Evolutionary conservation across 2,113 vertebrate genomes (phyloP).

Genomic region (Nasalis larvatus): DNA sequence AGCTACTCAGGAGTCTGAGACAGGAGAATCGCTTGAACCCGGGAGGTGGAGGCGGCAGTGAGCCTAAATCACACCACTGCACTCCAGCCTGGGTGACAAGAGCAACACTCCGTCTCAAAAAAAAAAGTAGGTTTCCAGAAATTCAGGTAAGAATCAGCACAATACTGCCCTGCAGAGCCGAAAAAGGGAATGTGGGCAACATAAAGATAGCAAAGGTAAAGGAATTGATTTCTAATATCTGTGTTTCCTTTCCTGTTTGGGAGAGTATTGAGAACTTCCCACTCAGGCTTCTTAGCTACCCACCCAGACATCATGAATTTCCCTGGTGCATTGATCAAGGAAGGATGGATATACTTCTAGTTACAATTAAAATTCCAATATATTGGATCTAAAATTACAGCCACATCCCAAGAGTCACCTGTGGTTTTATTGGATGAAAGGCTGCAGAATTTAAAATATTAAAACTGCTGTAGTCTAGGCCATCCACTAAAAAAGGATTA

Average conservation of each 20-base stretch:
- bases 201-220: neutral
- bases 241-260: neutral
- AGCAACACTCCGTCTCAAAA: too few relatives aligned
- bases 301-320: neutral
- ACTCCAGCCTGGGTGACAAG: too few relatives aligned
- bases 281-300: neutral
- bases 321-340: neutral
- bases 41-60: too few relatives aligned
- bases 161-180: too few relatives aligned
- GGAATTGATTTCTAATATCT: neutral
- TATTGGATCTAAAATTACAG: neutral
- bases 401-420: neutral
- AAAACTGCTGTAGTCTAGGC: neutral
- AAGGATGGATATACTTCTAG: neutral
- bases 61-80: too few relatives aligned
- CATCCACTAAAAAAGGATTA: neutral
- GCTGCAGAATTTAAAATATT: slow-evolving; percentile 39
- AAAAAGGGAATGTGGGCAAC: neutral
- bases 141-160: neutral
- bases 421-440: slow-evolving; percentile 19
- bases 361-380: slow-evolving; percentile 30
- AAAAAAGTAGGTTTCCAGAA: neutral
- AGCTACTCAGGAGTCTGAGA: too few relatives aligned
- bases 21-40: too few relatives aligned
- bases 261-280: neutral